Conservation (phyloP, 1,140 invertebrate genomes). For the fruit fly (Drosophila melanogaster) region Release_6_plus_ISO1_MT NC_004354.4:6662001-6662500, state of each 20-base stretch:
- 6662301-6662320: constrained; percentile 24
- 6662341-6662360: constrained; percentile 14
- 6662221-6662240: constrained; percentile 59
- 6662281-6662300: constrained; percentile 12
- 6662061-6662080: constrained; percentile 16
- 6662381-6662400: not conserved
- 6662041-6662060: constrained; percentile 15
- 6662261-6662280: constrained; percentile 29
- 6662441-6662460: constrained; percentile 41
- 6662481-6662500: constrained; percentile 56
- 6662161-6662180: constrained; percentile 29
- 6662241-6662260: constrained; percentile 59
- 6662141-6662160: not conserved
- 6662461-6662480: constrained; percentile 55
- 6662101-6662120: constrained; percentile 45
- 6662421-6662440: constrained; percentile 47
- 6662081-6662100: constrained; percentile 38
- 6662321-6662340: constrained; percentile 3
- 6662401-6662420: constrained; percentile 20
- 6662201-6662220: constrained; percentile 41
- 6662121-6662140: constrained; percentile 20
- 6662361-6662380: not conserved
- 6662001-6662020: not conserved
- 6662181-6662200: constrained; percentile 9
- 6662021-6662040: constrained; percentile 5